Conservation (phyloP, 2,113 vertebrate genomes). For the Catagonus wagneri region DNA sequence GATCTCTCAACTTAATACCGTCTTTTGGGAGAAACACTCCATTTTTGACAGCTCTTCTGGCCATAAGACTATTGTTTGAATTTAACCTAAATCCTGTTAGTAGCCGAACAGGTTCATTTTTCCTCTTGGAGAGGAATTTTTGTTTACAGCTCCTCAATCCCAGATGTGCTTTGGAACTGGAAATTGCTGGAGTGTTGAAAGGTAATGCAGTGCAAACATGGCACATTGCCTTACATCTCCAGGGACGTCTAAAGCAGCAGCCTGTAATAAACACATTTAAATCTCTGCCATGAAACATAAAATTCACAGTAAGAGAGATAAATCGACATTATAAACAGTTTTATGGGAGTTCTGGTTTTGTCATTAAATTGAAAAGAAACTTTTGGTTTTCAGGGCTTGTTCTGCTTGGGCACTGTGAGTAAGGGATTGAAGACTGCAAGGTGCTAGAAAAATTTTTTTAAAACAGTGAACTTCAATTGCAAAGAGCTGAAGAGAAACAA, state of each 20-base stretch:
- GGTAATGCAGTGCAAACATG: not conserved
- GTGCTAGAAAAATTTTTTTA: not conserved
- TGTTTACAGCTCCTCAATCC: constrained; percentile 4
- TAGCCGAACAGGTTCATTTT: constrained; percentile 13
- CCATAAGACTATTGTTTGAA: not conserved
- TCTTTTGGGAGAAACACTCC: not conserved
- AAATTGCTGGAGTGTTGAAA: not conserved
- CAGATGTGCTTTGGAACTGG: constrained; percentile 42
- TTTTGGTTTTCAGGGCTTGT: constrained; percentile 20
- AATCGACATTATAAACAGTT: constrained; percentile 21
- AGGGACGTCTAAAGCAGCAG: constrained; percentile 23
- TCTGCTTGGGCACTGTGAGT: not conserved
- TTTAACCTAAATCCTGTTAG: constrained; percentile 3
- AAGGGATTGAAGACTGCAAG: not conserved
- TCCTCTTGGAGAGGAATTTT: constrained; percentile 22
- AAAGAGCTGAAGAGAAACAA: constrained; percentile 43
- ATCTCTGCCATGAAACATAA: constrained; percentile 30
- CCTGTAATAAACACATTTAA: constrained; percentile 35
- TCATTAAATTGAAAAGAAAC: constrained; percentile 34
- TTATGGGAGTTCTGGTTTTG: constrained; percentile 20
- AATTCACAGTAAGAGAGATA: constrained; percentile 27
- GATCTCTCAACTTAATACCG: not conserved
- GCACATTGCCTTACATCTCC: not conserved
- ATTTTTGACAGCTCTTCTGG: not conserved
- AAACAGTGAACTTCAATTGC: not conserved